Evolutionary conservation across 1,140 invertebrate genomes (phyloP), one percentile per base, ranked within the genome.

Genomic region (Grapholita molesta): DNA sequence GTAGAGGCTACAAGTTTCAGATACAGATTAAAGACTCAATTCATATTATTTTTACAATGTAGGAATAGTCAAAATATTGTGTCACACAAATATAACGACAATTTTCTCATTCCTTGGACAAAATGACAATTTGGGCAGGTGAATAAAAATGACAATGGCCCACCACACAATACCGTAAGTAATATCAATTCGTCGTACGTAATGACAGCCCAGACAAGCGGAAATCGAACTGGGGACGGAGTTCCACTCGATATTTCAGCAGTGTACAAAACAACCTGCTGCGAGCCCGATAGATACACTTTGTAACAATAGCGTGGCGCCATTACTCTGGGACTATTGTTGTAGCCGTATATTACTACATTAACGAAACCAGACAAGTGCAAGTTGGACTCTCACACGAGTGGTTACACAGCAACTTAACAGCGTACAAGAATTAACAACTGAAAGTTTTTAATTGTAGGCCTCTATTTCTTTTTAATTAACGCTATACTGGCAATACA

Each of bases 221-320:
- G 55, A 61, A 61, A 61, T 61, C 55, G 55, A 61, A 61, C 55
- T 28, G 55, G 42, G 42, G 25, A 61, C 55, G 11, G 23, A 48
- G 11, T 85, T 84, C 84, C 81, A 80, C 74, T 84, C 82, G 78
- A 84, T 86, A 84, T 84, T 82, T 85, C 78, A 82, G 69, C 71
- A 64, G 64, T 35, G 77, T 73, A 83, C 82, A 86, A 84, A 78
- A 82, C 79, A 76, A 78, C 88, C 86, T 80, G 85, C 86, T 88
- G 86, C 57, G 87, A 84, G 64, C 68, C 38, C 80, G 84, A 84
- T 87, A 70, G 77, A 18, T 35, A 25, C 33, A 38, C 21, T 65
- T 61, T 61, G 55, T 66, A 65, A 66, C 69, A 66, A 32, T 52
- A 48, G n/a, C 12, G 38, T 53, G 11, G 11, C 23, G 24, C 53